Evolutionary conservation across 2,888 invertebrate species (phyloP).

Genomic region (Biston betularia): DNA sequence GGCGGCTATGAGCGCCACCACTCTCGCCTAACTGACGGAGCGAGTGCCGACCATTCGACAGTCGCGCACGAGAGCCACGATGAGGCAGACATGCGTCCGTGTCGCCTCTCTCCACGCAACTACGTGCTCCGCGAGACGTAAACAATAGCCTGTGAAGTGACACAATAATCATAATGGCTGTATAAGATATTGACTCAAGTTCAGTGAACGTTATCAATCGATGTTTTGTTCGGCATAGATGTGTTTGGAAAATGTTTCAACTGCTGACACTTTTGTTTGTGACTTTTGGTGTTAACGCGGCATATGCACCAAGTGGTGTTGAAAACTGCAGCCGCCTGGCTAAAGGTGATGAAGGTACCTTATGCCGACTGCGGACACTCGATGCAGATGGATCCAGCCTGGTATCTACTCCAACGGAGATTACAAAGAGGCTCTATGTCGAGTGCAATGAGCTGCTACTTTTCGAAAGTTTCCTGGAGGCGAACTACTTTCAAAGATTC

Average conservation of each 20-base stretch:
- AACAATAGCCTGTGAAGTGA: slow-evolving; percentile 77
- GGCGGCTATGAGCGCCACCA: slow-evolving; percentile 72
- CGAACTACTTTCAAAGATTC: slow-evolving; percentile 90
- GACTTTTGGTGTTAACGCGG: slow-evolving; percentile 81
- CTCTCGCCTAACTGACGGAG: slow-evolving; percentile 70
- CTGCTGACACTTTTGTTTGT: slow-evolving; percentile 82
- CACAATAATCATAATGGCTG: slow-evolving; percentile 57
- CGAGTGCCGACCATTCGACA: slow-evolving; percentile 55
- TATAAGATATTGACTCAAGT: slow-evolving; percentile 56
- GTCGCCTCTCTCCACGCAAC: slow-evolving; percentile 64
- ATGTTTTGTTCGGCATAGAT: slow-evolving; percentile 63
- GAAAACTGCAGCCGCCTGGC: slow-evolving; percentile 72
- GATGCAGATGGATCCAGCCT: slow-evolving; percentile 89
- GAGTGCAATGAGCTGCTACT: slow-evolving; percentile 92
- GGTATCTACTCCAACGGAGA: slow-evolving; percentile 87
- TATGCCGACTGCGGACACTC: slow-evolving; percentile 90
- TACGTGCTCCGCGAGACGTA: slow-evolving; percentile 76
- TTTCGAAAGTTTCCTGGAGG: slow-evolving; percentile 92
- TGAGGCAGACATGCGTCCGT: slow-evolving; percentile 75
- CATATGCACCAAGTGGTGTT: slow-evolving; percentile 75
- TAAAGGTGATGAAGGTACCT: slow-evolving; percentile 84
- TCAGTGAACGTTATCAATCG: slow-evolving; percentile 61
- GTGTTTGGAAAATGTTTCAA: slow-evolving; percentile 83
- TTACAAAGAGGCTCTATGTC: slow-evolving; percentile 90
- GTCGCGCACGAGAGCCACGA: slow-evolving; percentile 78